Base-by-base conservation (phyloP, 2,888 invertebrate species). In the Limnephilus lunatus region DNA sequence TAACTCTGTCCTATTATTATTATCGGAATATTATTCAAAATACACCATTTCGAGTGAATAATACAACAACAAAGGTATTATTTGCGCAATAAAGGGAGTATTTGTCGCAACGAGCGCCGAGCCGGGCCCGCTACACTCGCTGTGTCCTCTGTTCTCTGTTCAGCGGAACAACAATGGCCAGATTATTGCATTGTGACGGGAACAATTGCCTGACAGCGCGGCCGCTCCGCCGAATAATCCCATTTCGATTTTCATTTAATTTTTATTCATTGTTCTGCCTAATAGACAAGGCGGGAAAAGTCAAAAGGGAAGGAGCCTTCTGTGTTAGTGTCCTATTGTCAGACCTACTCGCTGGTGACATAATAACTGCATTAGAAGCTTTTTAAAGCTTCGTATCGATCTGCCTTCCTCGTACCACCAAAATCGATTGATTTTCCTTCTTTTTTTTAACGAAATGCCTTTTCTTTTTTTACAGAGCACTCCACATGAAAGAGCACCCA, bases 401-500 rank as follows among this genome's bases (percentile, higher is more conserved):
- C 87, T 30, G 4, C 53, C 19, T 32, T 3, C 15, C 19, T 7
- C 1, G 32, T 25, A 31, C 9, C 12, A 3, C 4, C 15, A 32
- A 83, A 32, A 35, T 12, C 83, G 83, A 83, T 83, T 19, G 53
- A 19, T 68, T n/a, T 68, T 68, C 9, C 68, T n/a, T 68, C 35
- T 3, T 68, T 68, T 82, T 31, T 31, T 15, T 82, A 82, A 82
- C 3, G 32, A 32, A 82, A 32, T 82, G 14, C 14, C 35, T 32
- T 92, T 93, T 90, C 94, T 94, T 94, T 94, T 94, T 92, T 96
- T 96, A 44, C 97, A 98, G 98, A 95, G 98, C 98, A 81, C 96
- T 98, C 19, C 98, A 98, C 96, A 98, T 98, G 98, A 98, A 98
- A 95, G 98, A 98, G 95, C 98, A 98, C 94, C 98, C 98, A 11